Conservation (phyloP, 2,888 invertebrate species). For the Drosophila infuscata region DNA sequence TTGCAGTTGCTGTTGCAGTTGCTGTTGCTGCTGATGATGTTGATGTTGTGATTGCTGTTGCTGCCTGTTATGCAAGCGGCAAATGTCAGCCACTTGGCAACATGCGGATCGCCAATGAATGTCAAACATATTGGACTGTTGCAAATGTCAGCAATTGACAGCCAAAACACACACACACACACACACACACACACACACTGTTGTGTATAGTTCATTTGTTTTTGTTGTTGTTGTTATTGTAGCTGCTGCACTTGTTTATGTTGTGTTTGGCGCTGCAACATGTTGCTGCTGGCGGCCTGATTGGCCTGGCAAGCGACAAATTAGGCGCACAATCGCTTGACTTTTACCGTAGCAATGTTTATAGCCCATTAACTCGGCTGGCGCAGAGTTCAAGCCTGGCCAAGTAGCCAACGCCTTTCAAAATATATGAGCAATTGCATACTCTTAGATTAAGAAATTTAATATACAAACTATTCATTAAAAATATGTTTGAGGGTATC, state of each 20-base stretch:
- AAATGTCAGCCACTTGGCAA: slow-evolving; percentile 78
- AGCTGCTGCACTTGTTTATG: slow-evolving; percentile 62
- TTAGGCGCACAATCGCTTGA: slow-evolving; percentile 73
- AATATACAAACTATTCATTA: background rate
- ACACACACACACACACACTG: slow-evolving; percentile 19
- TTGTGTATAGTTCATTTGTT: slow-evolving; percentile 13
- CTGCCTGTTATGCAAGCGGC: slow-evolving; percentile 69
- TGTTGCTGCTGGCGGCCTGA: slow-evolving; percentile 65
- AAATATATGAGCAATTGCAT: slow-evolving; percentile 35
- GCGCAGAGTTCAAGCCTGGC: slow-evolving; percentile 55
- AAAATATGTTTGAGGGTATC: background rate
- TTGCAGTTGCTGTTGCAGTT: slow-evolving; percentile 21
- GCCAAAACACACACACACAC: slow-evolving; percentile 53
- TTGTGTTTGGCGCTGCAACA: slow-evolving; percentile 58
- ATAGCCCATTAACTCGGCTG: slow-evolving; percentile 67
- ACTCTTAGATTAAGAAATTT: slow-evolving; percentile 73
- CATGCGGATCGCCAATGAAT: slow-evolving; percentile 73
- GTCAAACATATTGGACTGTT: slow-evolving; percentile 76
- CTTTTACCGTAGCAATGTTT: slow-evolving; percentile 67
- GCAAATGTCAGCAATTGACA: slow-evolving; percentile 76
- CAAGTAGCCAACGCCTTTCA: slow-evolving; percentile 60
- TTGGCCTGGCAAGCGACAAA: slow-evolving; percentile 76
- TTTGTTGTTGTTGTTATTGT: slow-evolving; percentile 18
- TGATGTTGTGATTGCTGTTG: slow-evolving; percentile 45
- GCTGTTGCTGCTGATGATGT: slow-evolving; percentile 44